Evolutionary conservation across 2,888 invertebrate species (phyloP), one percentile per base, ranked within the genome.

Genomic region (Drosophila atripex): DNA sequence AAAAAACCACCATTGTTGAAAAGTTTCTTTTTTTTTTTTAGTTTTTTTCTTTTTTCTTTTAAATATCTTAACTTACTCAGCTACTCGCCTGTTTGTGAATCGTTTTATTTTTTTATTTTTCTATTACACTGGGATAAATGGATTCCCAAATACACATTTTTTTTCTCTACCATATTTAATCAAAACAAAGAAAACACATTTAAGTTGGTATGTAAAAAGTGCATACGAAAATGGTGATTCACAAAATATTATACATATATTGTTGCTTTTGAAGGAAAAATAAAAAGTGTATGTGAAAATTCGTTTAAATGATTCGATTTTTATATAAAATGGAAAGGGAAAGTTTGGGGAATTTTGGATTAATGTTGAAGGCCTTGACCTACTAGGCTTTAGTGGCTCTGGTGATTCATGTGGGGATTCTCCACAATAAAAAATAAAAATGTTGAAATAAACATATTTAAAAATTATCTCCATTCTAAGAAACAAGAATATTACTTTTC

Each of bases 201-300:
- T 56, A 56, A 47, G 60, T 46, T 47, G 11, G 57, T n/a, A n/a
- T 56, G 30, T 56, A 7, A 9, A 57, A 18, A 18, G 18, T 25
- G 41, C 57, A 61, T 61, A 61, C 39, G 12, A 4, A 49, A 39
- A 49, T 39, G 3, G 50, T 58, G 59, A 63, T 58, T 63, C 7
- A 59, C 30, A 39, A 58, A 43, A 49, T 50, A 61, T 46, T 25
- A 25, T 45, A 14, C 30, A 14, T 12, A 25, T 25, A 28, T 43
- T 43, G 9, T 18, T 32, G 16, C 16, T 39, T 41, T 49, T 28
- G 7, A 0, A 7, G 7, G 7, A 7, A 28, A n/a, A n/a, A 21
- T 18, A 43, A 23, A 32, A 14, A 28, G 9, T 8, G n/a, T n/a
- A 21, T 9, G 9, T 11, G 21, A 16, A 28, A 14, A 9, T 25